Percentiles rank a stretch among this genome's conserved stretches.
Conservation (phyloP, 2,888 invertebrate species). For the Erebia palarica region DNA sequence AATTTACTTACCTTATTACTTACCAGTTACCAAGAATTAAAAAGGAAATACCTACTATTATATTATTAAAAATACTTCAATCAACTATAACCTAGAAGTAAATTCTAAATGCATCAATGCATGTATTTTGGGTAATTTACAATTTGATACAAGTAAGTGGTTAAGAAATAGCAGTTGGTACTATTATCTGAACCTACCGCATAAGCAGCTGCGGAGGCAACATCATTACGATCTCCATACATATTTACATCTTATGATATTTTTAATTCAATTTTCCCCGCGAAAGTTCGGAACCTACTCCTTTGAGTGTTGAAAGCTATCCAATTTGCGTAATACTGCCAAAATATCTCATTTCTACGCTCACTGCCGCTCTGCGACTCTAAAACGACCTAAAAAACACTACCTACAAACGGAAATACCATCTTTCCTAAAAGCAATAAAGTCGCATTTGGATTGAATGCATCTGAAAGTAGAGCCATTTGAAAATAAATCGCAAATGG, state of each 20-base stretch:
- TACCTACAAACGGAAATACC: conserved; percentile 42
- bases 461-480: conserved; percentile 49
- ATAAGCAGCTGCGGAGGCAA: conserved; percentile 53
- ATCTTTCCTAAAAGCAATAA: conserved; percentile 41
- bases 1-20: too few species aligned
- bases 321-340: conserved; percentile 83
- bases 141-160: conserved; percentile 33
- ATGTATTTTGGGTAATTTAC: conserved; percentile 13
- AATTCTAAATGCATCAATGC: background rate
- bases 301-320: conserved; percentile 83
- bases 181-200: conserved; percentile 36
- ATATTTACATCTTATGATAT: conserved; percentile 81
- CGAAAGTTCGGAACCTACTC: conserved; percentile 81
- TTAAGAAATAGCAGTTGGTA: conserved; percentile 31
- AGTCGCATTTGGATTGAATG: conserved; percentile 43
- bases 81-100: background rate
- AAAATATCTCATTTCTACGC: conserved; percentile 83
- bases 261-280: conserved; percentile 82
- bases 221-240: conserved; percentile 76
- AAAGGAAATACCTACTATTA: too few species aligned
- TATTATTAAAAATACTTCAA: background rate
- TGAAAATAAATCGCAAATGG: conserved; percentile 60
- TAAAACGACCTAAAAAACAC: conserved; percentile 51
- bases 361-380: conserved; percentile 58
- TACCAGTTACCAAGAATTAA: too few species aligned